Conservation (phyloP, 1,140 invertebrate genomes). For the Dysdera silvatica region DNA sequence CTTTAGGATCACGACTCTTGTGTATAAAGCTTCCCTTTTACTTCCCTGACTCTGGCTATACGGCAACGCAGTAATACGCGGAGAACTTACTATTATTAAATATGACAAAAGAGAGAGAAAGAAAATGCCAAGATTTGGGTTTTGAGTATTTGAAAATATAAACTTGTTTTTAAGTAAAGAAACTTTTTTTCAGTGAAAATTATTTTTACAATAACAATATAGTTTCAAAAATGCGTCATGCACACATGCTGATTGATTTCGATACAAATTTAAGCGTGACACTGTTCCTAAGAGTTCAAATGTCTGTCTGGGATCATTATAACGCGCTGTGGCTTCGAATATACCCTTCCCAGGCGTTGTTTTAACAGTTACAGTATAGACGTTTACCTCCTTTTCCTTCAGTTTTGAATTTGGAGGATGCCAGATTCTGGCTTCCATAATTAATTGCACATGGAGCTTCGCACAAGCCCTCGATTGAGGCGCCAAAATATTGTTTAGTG, state of each 20-base stretch:
- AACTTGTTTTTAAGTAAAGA: too few relatives aligned
- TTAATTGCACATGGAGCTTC: not conserved
- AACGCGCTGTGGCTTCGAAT: conserved; percentile 62
- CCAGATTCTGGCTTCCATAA: conserved; percentile 43
- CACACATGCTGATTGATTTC: conserved; percentile 66
- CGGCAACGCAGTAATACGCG: too few relatives aligned
- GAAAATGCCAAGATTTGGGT: too few relatives aligned
- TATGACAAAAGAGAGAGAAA: too few relatives aligned
- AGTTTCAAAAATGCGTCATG: conserved; percentile 61
- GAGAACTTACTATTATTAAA: too few relatives aligned
- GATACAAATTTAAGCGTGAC: conserved; percentile 70
- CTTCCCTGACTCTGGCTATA: too few relatives aligned
- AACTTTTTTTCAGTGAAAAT: too few relatives aligned
- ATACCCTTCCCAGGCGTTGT: conserved; percentile 59
- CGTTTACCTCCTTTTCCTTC: conserved; percentile 3
- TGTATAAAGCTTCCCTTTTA: too few relatives aligned
- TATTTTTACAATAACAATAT: conserved; percentile 50
- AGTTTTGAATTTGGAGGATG: conserved; percentile 41
- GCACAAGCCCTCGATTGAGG: not conserved
- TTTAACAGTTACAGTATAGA: conserved; percentile 55
- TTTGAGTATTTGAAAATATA: too few relatives aligned
- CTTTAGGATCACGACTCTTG: too few relatives aligned
- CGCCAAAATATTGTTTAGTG: conserved; percentile 11
- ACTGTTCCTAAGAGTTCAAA: conserved; percentile 49
- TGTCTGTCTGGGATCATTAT: conserved; percentile 38